Evolutionary conservation across 2,113 vertebrate species (phyloP), one percentile per base, ranked within the genome.

Genomic region (Paraplagusia blochii): DNA sequence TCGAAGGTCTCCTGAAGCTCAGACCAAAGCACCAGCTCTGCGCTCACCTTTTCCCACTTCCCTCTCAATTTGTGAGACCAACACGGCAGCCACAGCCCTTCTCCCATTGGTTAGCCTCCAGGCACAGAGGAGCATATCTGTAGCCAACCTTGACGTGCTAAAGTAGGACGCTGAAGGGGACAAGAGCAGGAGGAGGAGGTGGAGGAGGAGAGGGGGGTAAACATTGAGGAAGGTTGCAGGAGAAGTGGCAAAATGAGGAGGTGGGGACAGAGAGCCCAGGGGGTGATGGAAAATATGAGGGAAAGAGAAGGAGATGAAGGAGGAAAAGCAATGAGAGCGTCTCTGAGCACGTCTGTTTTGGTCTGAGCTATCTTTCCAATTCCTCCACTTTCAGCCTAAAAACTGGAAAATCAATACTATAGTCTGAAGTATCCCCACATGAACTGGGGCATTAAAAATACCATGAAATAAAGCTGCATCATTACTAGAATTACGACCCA

Each of bases 91-190:
- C 82, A 56, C 71, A 84, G 79, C 68, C 75, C 57, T 57, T 54
- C 68, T 84, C 72, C 80, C 72, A 87, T 89, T 89, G 89, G 88
- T 82, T 87, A 81, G 84, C 88, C 84, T 60, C 71, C 72, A 85
- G 83, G 85, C 86, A 81, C 69, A 72, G 75, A 72, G 77, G 74
- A 80, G 80, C 79, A 78, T 83, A 85, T 90, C 86, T 88, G 85
- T 88, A 86, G 88, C 85, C 89, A 90, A 88, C 86, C 90, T 90
- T 90, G 86, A 90, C 80, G 76, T 85, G 85, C 84, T 88, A 88
- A 92, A 90, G 85, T 88, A 88, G 90, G 87, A 86, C 85, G 84
- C 87, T 82, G 85, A 87, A 88, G 85, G 85, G 85, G 84, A 88
- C 84, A 83, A 80, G 85, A 84, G 74, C 74, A 77, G 83, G 83